These are phyloP conservation scores for Acanthiza pusilla DNA, from an alignment of 2,797 vertebrate genomes.

Conservation along the genomic window DNA sequence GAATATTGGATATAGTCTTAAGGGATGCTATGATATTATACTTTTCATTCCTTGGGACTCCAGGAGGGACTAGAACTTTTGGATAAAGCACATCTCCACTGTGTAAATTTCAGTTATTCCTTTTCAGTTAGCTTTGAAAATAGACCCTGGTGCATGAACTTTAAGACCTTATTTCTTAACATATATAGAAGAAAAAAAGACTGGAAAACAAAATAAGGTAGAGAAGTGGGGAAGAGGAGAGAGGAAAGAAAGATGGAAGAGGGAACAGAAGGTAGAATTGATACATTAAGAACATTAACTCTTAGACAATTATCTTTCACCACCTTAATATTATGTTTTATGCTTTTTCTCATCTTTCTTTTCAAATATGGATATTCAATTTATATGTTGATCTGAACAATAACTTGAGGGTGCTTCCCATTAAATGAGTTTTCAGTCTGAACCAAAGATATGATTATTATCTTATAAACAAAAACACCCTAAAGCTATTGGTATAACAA, in stretches of 20 bases:
- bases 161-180: neutral
- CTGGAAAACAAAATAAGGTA: neutral
- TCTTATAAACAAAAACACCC: neutral
- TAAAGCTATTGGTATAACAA: slow-evolving; percentile 23
- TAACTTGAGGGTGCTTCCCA: slow-evolving; percentile 37
- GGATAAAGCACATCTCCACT: neutral
- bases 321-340: neutral
- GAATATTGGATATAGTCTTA: neutral
- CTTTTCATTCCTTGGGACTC: neutral
- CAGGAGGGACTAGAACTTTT: neutral
- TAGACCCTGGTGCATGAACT: neutral
- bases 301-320: neutral
- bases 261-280: neutral
- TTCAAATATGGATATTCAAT: slow-evolving; percentile 1
- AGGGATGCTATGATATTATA: neutral
- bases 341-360: neutral
- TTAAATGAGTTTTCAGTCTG: slow-evolving; percentile 5
- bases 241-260: neutral
- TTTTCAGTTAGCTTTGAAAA: neutral
- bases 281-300: neutral
- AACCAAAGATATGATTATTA: neutral
- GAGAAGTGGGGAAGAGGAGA: accelerated
- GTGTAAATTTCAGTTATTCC: neutral
- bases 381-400: slow-evolving; percentile 5
- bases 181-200: neutral